phyloP scores from a whole-genome alignment of 2,888 invertebrate species.

The Tholera decimalis region DNA sequence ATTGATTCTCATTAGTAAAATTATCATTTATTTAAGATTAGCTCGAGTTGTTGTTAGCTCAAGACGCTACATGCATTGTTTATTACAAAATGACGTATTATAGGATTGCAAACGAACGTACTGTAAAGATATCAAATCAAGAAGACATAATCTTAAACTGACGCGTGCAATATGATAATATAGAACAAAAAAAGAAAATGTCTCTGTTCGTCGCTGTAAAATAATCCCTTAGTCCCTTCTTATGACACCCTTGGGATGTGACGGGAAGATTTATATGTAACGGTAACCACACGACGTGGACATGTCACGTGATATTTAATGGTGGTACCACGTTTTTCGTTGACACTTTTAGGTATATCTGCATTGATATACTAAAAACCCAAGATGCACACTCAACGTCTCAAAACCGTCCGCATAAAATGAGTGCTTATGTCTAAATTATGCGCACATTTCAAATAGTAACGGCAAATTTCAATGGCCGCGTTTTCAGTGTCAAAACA shows the following conservation, averaged over 20 bases:
- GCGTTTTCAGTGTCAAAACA: too few species aligned
- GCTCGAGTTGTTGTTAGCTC: neutral
- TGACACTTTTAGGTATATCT: constrained; percentile 1
- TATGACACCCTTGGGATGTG: constrained; percentile 32
- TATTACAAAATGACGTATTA: constrained; percentile 12
- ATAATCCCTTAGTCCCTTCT: constrained; percentile 34
- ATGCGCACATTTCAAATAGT: too few species aligned
- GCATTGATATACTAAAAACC: too few species aligned
- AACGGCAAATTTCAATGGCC: too few species aligned
- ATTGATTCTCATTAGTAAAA: neutral
- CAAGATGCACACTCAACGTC: too few species aligned
- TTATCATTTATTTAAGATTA: neutral
- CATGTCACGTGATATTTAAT: constrained; percentile 18
- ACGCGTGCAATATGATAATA: neutral
- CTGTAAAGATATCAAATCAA: constrained; percentile 3
- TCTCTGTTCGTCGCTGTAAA: constrained; percentile 2
- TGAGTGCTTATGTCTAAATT: too few species aligned
- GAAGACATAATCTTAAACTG: neutral
- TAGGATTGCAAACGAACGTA: constrained; percentile 2
- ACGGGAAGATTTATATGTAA: constrained; percentile 38
- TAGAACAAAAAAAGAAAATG: constrained; percentile 7
- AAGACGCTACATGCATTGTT: neutral
- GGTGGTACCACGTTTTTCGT: constrained; percentile 6
- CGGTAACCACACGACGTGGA: constrained; percentile 14
- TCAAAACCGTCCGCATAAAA: too few species aligned